Conservation (phyloP, 2,797 vertebrate species). For the Melanotaenia maccullochi region DNA sequence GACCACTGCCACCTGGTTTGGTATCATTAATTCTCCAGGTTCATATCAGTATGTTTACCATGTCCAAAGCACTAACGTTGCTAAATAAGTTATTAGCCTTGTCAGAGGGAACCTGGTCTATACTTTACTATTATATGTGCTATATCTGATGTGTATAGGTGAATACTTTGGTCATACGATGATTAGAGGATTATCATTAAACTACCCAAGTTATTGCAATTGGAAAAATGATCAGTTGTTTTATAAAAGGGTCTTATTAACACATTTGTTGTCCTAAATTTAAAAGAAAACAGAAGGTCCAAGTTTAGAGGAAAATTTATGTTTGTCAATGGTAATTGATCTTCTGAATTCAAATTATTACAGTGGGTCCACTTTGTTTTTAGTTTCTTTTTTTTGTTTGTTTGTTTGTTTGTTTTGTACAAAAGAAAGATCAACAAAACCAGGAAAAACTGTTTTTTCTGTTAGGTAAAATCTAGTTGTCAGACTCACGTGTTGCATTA, state of each 20-base stretch:
- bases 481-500: neutral
- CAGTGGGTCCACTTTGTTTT: neutral
- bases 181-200: constrained; percentile 4
- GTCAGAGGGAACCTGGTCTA: constrained; percentile 8
- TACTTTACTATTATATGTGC: constrained; percentile 18
- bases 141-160: constrained; percentile 6
- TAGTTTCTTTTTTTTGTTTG: no score
- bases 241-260: neutral
- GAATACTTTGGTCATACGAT: constrained; percentile 5
- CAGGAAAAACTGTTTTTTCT: neutral
- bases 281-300: neutral
- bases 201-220: constrained; percentile 7
- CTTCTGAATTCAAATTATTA: neutral
- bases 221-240: neutral
- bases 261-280: neutral
- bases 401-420: neutral
- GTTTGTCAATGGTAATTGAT: neutral
- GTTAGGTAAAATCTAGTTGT: neutral
- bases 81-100: constrained; percentile 4
- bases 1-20: constrained; percentile 26
- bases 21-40: constrained; percentile 15
- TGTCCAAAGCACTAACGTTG: constrained; percentile 9
- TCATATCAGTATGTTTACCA: constrained; percentile 5
- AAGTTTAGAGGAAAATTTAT: neutral
- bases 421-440: no score